These are phyloP conservation scores for Melanotus villosus DNA, from an alignment of 2,888 invertebrate species.

Conservation along the genomic window DNA sequence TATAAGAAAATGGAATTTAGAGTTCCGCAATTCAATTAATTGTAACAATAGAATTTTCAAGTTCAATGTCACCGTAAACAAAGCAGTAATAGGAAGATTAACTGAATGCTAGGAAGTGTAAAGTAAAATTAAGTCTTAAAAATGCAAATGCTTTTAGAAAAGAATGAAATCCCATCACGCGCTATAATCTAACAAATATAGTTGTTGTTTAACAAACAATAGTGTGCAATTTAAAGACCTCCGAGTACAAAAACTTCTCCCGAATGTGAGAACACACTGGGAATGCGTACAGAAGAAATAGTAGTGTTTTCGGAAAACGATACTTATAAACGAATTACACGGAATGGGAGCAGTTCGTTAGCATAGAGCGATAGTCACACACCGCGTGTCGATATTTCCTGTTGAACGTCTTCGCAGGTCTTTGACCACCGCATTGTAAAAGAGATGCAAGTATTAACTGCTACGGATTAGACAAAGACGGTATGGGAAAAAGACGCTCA, in stretches of 20 bases:
- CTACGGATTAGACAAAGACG: constrained; percentile 47
- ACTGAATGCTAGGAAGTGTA: constrained; percentile 13
- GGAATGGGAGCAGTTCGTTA: constrained; percentile 47
- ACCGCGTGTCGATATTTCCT: constrained; percentile 62
- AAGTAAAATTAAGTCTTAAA: constrained; percentile 25
- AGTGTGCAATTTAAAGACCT: constrained; percentile 49
- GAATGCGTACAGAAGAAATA: constrained; percentile 47
- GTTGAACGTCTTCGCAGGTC: constrained; percentile 61
- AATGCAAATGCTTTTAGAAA: constrained; percentile 31
- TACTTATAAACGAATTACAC: constrained; percentile 54
- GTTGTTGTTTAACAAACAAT: constrained; percentile 49
- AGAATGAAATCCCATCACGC: constrained; percentile 37
- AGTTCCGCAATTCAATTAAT: constrained; percentile 11
- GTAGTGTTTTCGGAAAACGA: constrained; percentile 52
- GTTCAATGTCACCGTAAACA: constrained; percentile 26
- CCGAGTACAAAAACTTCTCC: constrained; percentile 20
- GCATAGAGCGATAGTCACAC: constrained; percentile 52
- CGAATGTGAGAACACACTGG: constrained; percentile 52
- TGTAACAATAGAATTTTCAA: constrained; percentile 18
- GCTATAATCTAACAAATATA: constrained; percentile 44
- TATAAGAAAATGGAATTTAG: not conserved
- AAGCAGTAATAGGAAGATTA: not conserved
- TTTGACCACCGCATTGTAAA: constrained; percentile 60
- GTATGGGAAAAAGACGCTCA: constrained; percentile 43
- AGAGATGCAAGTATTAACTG: constrained; percentile 50